phyloP scores from a whole-genome alignment of 2,113 vertebrate species.

The Cyphomyrus plagiostoma region DNA sequence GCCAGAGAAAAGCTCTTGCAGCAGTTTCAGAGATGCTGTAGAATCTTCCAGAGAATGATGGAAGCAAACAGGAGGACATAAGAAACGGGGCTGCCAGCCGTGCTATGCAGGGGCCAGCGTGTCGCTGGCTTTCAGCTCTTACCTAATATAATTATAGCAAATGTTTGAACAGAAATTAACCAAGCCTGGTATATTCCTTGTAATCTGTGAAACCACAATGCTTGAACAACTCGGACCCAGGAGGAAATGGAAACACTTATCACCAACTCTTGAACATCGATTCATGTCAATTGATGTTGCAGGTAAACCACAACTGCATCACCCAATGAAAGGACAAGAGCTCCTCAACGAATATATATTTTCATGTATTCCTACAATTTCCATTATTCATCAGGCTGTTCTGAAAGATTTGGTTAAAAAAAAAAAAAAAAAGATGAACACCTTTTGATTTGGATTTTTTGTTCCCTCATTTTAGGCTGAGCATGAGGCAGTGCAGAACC shows the following conservation, averaged over 20 bases:
- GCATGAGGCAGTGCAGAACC: not conserved
- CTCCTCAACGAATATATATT: not conserved
- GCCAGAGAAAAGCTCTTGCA: not conserved
- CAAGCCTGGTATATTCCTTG: not conserved
- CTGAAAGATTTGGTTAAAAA: not conserved
- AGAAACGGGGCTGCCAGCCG: not conserved
- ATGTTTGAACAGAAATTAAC: not conserved
- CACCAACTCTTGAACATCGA: not conserved
- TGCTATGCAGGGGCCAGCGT: not conserved
- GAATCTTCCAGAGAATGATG: not conserved
- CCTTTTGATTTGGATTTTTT: not conserved
- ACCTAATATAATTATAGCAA: not conserved
- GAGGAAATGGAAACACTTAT: not conserved
- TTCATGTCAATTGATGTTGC: not conserved
- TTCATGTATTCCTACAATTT: not conserved
- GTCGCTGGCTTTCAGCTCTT: not conserved
- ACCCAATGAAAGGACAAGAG: not conserved
- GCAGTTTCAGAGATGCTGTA: not conserved
- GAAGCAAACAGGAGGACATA: not conserved
- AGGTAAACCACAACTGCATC: not conserved
- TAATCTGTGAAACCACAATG: not conserved
- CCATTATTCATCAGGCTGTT: not conserved
- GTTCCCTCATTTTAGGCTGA: not conserved
- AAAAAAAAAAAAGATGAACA: not conserved
- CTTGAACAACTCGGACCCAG: not conserved